Conservation (phyloP, 1,140 invertebrate species). For the Calliphora vicina region DNA sequence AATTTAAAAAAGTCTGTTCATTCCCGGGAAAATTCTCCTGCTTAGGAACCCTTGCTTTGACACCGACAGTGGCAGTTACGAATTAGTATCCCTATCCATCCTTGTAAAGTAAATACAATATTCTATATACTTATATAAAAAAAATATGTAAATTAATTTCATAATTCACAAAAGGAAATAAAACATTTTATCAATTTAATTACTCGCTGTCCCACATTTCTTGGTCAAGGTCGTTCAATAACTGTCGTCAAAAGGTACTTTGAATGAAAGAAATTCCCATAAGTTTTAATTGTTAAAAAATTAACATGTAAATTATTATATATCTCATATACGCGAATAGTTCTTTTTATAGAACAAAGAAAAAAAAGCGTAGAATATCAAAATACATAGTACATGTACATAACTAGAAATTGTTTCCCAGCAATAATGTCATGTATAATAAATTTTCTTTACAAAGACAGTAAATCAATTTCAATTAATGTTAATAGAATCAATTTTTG, state of each 20-base stretch:
- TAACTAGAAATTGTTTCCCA: constrained; percentile 12
- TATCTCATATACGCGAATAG: background rate
- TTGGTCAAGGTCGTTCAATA: background rate
- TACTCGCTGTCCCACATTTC: background rate
- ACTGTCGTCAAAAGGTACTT: background rate
- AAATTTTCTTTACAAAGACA: background rate
- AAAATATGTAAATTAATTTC: too few species aligned
- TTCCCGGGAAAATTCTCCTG: too few species aligned
- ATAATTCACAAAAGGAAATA: too few species aligned
- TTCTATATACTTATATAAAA: too few species aligned
- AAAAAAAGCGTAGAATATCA: background rate
- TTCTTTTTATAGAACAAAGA: background rate
- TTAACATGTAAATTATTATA: background rate
- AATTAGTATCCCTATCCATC: too few species aligned
- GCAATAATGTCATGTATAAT: background rate
- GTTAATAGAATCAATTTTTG: constrained; percentile 24
- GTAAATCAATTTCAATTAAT: constrained; percentile 32
- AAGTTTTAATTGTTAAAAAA: background rate
- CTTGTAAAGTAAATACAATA: too few species aligned
- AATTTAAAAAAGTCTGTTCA: too few species aligned
- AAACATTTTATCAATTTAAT: too few species aligned
- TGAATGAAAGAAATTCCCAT: background rate
- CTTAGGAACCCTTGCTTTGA: too few species aligned
- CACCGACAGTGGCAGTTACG: too few species aligned
- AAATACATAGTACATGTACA: background rate